Conservation (phyloP, 2,888 invertebrate genomes). For the Bembecia ichneumoniformis region DNA sequence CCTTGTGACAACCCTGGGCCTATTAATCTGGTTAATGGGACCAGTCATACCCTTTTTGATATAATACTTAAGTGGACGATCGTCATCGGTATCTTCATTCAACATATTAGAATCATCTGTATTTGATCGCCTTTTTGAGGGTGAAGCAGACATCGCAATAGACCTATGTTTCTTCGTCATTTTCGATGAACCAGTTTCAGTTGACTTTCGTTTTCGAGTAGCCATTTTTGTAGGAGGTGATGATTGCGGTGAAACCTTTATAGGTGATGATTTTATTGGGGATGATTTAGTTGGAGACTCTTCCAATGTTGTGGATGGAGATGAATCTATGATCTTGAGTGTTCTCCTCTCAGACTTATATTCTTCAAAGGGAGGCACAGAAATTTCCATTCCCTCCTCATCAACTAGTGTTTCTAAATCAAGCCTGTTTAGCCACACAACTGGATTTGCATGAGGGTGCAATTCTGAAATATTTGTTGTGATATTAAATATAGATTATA, state of each 20-base stretch:
- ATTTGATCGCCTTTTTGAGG: not conserved
- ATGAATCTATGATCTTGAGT: not conserved
- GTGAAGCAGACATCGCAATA: not conserved
- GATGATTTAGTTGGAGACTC: not conserved
- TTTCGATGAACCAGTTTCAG: not conserved
- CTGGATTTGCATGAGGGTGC: constrained; percentile 18
- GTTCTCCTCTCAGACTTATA: not conserved
- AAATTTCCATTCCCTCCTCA: not conserved
- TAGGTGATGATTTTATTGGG: not conserved
- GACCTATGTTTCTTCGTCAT: not conserved
- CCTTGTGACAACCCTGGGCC: not conserved
- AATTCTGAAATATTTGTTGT: constrained; percentile 14
- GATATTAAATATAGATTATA: too few relatives aligned
- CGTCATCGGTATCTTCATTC: not conserved
- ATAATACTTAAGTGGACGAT: not conserved
- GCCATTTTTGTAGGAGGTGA: not conserved
- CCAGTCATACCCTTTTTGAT: not conserved
- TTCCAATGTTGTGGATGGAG: not conserved
- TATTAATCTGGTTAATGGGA: not conserved
- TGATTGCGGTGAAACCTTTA: not conserved
- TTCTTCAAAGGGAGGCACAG: not conserved
- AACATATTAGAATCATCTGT: not conserved
- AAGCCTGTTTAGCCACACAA: constrained; percentile 22
- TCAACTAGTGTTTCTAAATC: constrained; percentile 1
- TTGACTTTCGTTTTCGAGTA: not conserved